Percentiles rank a stretch among this genome's conserved stretches.
Conservation (phyloP, 2,888 invertebrate genomes). For the Lasiommata megera region DNA sequence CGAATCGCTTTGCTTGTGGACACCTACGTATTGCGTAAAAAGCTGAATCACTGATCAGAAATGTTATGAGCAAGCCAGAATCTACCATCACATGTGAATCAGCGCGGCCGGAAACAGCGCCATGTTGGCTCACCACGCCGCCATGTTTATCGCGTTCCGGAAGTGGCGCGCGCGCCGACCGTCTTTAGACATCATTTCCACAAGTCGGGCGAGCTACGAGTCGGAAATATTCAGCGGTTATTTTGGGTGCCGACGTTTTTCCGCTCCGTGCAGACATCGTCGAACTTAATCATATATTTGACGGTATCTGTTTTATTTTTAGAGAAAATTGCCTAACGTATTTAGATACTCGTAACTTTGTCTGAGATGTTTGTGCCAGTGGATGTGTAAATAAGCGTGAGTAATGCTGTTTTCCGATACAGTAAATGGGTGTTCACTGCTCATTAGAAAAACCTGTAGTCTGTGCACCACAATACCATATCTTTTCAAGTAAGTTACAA, state of each 20-base stretch:
- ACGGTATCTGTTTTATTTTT: conserved; percentile 63
- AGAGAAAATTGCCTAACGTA: conserved; percentile 57
- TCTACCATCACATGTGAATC: conserved; percentile 71
- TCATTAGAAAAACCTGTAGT: neutral
- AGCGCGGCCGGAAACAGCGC: conserved; percentile 77
- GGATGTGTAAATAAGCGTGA: conserved; percentile 28
- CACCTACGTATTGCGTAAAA: conserved; percentile 66
- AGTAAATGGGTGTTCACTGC: neutral
- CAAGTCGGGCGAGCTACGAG: conserved; percentile 62
- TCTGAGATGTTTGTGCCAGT: conserved; percentile 47
- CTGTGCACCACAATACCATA: too few relatives aligned
- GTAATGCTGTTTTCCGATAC: conserved; percentile 22
- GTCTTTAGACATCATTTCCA: conserved; percentile 75
- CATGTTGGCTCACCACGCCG: conserved; percentile 73
- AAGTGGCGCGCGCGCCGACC: conserved; percentile 78
- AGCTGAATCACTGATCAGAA: conserved; percentile 75
- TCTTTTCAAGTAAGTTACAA: too few relatives aligned
- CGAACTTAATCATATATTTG: conserved; percentile 71
- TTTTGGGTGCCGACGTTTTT: conserved; percentile 74
- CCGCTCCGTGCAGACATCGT: conserved; percentile 72
- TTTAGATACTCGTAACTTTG: conserved; percentile 58
- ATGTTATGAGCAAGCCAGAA: conserved; percentile 75
- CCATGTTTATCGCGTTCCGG: conserved; percentile 78
- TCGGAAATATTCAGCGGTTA: conserved; percentile 76
- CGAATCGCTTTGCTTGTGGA: conserved; percentile 53